Conservation (phyloP, 2,888 invertebrate genomes). For the Taenaris catops region DNA sequence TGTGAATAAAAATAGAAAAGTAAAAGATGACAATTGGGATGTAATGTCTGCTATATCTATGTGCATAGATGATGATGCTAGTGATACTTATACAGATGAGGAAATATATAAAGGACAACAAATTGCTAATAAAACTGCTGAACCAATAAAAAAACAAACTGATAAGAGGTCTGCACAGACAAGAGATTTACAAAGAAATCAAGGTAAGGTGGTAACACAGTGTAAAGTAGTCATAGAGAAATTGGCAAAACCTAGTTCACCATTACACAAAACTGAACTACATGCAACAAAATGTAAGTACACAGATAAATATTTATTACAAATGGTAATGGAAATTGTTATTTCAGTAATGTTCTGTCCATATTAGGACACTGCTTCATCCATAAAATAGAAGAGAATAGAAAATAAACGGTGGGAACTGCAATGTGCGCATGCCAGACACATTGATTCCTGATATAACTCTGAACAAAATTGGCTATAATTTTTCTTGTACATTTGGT, state of each 20-base stretch:
- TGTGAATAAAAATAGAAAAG: slow-evolving; percentile 30
- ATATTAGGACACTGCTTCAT: too few relatives aligned
- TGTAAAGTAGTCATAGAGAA: slow-evolving; percentile 26
- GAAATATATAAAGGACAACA: slow-evolving; percentile 42
- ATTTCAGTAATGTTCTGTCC: too few relatives aligned
- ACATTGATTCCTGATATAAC: too few relatives aligned
- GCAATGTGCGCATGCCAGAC: too few relatives aligned
- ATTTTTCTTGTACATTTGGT: too few relatives aligned
- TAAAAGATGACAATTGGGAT: slow-evolving; percentile 48
- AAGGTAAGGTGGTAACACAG: slow-evolving; percentile 8
- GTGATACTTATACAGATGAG: slow-evolving; percentile 67
- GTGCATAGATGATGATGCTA: slow-evolving; percentile 42
- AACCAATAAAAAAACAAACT: slow-evolving; percentile 9
- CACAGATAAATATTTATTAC: too few relatives aligned
- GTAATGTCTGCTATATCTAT: slow-evolving; percentile 45
- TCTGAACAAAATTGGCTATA: too few relatives aligned
- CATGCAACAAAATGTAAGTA: too few relatives aligned
- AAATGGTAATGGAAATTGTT: too few relatives aligned
- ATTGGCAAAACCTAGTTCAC: slow-evolving; percentile 10
- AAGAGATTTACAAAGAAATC: slow-evolving; percentile 2
- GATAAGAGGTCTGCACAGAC: slow-evolving; percentile 5
- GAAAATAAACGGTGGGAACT: too few relatives aligned
- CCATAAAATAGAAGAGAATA: too few relatives aligned
- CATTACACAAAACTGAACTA: too few relatives aligned
- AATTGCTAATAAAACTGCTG: slow-evolving; percentile 20